Percentiles rank a stretch among this genome's conserved stretches.
Evolutionary conservation across 2,888 invertebrate species (phyloP).

Genomic region (Epistrophe grossulariae): DNA sequence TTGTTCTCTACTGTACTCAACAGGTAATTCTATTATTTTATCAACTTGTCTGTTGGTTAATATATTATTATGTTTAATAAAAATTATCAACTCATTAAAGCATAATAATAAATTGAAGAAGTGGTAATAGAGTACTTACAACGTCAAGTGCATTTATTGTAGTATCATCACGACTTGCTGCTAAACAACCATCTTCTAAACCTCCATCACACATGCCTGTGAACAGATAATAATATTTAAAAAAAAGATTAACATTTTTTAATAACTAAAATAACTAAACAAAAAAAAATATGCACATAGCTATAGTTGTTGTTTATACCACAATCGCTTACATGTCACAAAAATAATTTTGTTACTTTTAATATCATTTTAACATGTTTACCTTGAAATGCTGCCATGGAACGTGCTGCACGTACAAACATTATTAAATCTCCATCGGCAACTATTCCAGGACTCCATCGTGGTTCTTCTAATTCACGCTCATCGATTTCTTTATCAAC

Average conservation of each 20-base stretch:
- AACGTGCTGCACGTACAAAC: slow-evolving; percentile 98
- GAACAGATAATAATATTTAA: slow-evolving; percentile 34
- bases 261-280: slow-evolving; percentile 37
- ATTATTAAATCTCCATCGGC: slow-evolving; percentile 97
- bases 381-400: slow-evolving; percentile 98
- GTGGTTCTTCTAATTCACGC: slow-evolving; percentile 90
- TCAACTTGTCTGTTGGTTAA: background rate
- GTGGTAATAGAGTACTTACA: slow-evolving; percentile 84
- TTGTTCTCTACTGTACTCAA: background rate
- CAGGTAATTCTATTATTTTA: background rate
- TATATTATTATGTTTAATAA: background rate
- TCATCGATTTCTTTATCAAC: slow-evolving; percentile 84
- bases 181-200: slow-evolving; percentile 98
- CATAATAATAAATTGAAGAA: slow-evolving; percentile 84
- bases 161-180: slow-evolving; percentile 98
- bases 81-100: background rate
- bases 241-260: slow-evolving; percentile 26
- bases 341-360: slow-evolving; percentile 17
- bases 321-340: slow-evolving; percentile 44
- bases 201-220: slow-evolving; percentile 98
- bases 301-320: slow-evolving; percentile 13
- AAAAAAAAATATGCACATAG: slow-evolving; percentile 22
- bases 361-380: slow-evolving; percentile 54
- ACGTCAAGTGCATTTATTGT: slow-evolving; percentile 98
- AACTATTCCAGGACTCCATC: slow-evolving; percentile 97